phyloP scores from a whole-genome alignment of 2,888 invertebrate species.

The Aplocera efformata region DNA sequence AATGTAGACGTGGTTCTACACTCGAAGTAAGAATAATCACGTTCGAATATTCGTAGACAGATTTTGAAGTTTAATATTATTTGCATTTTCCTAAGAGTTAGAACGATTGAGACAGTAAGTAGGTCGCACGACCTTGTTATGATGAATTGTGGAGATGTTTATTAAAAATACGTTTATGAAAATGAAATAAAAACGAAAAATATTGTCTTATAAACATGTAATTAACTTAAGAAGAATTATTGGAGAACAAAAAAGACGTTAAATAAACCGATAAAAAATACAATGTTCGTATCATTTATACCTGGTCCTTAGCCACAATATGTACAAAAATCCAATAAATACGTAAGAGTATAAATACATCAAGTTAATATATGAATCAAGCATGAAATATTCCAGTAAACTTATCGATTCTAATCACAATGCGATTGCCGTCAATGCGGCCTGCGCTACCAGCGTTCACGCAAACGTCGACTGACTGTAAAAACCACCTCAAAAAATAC shows the following conservation, averaged over 20 bases:
- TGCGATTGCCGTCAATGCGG: no score
- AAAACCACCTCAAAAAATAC: no score
- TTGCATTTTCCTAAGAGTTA: slow-evolving; percentile 80
- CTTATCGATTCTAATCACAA: no score
- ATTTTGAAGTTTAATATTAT: slow-evolving; percentile 76
- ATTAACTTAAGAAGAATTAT: slow-evolving; percentile 80
- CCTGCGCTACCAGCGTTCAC: no score
- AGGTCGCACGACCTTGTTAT: slow-evolving; percentile 79
- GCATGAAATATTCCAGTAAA: no score
- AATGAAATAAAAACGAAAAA: slow-evolving; percentile 78
- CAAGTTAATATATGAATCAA: no score
- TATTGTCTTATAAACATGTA: slow-evolving; percentile 80
- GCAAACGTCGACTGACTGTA: no score
- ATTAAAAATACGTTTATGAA: slow-evolving; percentile 79
- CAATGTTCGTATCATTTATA: slow-evolving; percentile 59
- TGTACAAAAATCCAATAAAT: no score
- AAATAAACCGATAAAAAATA: slow-evolving; percentile 79
- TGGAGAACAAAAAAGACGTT: slow-evolving; percentile 78
- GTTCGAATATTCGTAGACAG: slow-evolving; percentile 76
- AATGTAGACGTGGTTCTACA: slow-evolving; percentile 63
- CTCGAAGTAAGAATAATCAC: slow-evolving; percentile 74
- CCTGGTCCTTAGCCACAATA: slow-evolving; percentile 10
- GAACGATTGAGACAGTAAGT: slow-evolving; percentile 78
- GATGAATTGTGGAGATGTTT: slow-evolving; percentile 78
- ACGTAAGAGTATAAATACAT: no score